Evolutionary conservation across 2,113 vertebrate species (phyloP), one percentile per base, ranked within the genome.

Genomic region (Dicentrarchus labrax): DNA sequence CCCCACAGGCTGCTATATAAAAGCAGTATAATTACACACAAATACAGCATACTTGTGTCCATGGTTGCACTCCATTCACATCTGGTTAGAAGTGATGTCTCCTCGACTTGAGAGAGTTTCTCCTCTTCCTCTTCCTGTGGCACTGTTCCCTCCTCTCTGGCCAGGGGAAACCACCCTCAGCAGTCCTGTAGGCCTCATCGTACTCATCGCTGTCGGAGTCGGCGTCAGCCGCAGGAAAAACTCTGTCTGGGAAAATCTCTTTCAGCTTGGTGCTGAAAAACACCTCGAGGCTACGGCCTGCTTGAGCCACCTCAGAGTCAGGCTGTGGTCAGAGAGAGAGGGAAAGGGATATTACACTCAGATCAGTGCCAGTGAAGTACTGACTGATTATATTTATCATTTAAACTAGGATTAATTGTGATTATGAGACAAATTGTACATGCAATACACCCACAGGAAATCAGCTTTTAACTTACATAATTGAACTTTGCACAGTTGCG

Each of bases 401-500:
- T 67, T 41, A 56, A 64, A 73, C 24, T 2, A 10, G 1, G n/a
- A 69, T 56, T 38, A 0, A 48, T n/a, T 59, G 50, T 21, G 1
- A 59, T 64, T 47, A 62, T 48, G 45, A 53, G 16, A 43, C 10
- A 76, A 68, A 67, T 9, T n/a, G 13, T 21, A 22, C 16, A 57
- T 4, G 48, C 30, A 50, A 38, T 45, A 38, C 1, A 82, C 60
- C 50, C 45, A 56, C 8, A 54, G 4, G 24, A 73, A 70, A 57
- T 64, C 0, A 13, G 5, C 57, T 43, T 65, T 85, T 69, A 83
- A 97, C 97, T 93, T 95, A 99, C 98, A 50, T 99, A 99, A 92
- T 99, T 99, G 93, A 99, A 99, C 91, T 99, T 99, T 62, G 97
- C 98, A 90, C 98, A 99, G 92, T 99, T 99, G 94, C 94, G 96